Percentiles rank a stretch among this genome's conserved stretches.
phyloP scores from a whole-genome alignment of 1,140 invertebrate genomes.

The Bombus pyrosoma region DNA sequence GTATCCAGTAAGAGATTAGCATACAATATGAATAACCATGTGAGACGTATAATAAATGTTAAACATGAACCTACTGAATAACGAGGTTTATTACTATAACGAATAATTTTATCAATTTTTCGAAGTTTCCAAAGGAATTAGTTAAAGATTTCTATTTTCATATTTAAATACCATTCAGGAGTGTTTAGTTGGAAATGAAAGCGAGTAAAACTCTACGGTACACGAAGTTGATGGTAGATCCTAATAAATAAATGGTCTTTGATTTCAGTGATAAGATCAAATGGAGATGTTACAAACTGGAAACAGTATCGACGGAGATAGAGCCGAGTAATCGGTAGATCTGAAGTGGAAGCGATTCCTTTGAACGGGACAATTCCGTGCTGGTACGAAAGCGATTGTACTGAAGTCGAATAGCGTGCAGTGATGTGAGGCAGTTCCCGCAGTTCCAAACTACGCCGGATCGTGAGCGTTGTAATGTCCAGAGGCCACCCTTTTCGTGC shows the following conservation, averaged over 20 bases:
- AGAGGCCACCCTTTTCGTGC: conserved; percentile 54
- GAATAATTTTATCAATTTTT: background rate
- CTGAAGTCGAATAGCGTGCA: conserved; percentile 53
- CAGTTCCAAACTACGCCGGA: conserved; percentile 50
- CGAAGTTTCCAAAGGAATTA: too few species aligned
- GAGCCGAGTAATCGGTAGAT: conserved; percentile 54
- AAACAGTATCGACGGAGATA: conserved; percentile 53
- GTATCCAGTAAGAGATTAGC: background rate
- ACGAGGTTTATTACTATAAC: background rate
- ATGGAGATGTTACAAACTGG: background rate
- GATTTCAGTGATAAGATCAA: conserved; percentile 28
- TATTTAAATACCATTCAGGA: background rate
- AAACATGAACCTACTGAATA: background rate
- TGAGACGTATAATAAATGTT: too few species aligned
- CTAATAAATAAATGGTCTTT: background rate
- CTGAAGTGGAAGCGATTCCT: conserved; percentile 55
- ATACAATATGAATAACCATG: background rate
- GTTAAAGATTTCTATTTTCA: too few species aligned
- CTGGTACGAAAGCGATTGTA: conserved; percentile 63
- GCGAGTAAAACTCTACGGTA: background rate
- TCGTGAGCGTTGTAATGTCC: conserved; percentile 28
- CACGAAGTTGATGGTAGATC: background rate
- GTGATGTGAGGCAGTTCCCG: conserved; percentile 37
- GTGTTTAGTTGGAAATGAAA: background rate
- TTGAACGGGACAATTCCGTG: conserved; percentile 55